Conservation (phyloP, 2,113 vertebrate genomes). For the Potamarius usumacintae region DNA sequence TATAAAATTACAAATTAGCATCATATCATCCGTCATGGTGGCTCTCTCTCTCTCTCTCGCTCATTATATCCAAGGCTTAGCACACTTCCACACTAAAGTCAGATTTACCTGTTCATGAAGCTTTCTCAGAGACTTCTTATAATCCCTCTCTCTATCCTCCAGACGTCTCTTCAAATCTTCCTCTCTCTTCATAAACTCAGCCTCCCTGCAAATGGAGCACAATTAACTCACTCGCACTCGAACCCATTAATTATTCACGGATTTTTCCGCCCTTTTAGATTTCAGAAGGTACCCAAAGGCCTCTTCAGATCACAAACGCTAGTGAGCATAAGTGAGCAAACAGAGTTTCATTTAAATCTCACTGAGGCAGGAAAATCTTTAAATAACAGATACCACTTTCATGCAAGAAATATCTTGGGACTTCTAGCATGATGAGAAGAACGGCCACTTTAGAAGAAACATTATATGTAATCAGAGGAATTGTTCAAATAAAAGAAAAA, state of each 20-base stretch:
- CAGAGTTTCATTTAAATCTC: background rate
- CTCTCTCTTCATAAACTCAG: constrained; percentile 76
- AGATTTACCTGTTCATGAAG: constrained; percentile 73
- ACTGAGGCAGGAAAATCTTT: background rate
- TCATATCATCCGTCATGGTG: background rate
- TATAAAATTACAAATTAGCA: background rate
- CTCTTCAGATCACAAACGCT: background rate
- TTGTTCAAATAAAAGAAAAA: background rate
- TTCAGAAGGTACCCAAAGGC: background rate
- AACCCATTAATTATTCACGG: constrained; percentile 30
- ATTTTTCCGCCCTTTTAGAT: background rate
- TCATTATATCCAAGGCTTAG: background rate
- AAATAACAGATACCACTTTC: background rate
- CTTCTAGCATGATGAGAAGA: background rate
- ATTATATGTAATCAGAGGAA: background rate
- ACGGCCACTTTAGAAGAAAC: background rate
- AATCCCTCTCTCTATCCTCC: constrained; percentile 76
- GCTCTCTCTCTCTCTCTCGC: background rate
- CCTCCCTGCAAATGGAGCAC: constrained; percentile 69
- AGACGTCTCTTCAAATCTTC: constrained; percentile 73
- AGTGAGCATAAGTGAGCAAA: background rate
- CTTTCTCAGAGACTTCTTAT: constrained; percentile 71
- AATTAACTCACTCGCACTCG: constrained; percentile 12
- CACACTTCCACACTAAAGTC: background rate
- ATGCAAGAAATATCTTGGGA: background rate